Percentiles rank a stretch among this genome's conserved stretches.
Evolutionary conservation across 1,140 invertebrate genomes (phyloP).

Genomic region (Eufriesea mexicana): DNA sequence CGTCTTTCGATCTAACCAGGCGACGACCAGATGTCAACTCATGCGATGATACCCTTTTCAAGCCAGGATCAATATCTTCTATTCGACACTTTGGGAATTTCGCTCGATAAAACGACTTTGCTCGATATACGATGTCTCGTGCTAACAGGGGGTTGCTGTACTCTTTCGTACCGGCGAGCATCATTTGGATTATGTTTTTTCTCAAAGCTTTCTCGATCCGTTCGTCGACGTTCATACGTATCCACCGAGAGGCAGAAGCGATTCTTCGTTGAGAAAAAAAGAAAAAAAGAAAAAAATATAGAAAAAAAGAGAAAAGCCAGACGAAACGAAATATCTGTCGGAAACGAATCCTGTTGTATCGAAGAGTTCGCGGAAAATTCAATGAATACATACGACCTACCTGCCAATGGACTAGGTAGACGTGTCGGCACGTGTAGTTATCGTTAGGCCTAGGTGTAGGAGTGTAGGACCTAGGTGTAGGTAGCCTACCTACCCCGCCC

Average conservation of each 20-base stretch:
- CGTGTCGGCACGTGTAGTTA: constrained; percentile 77
- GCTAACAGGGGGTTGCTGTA: not conserved
- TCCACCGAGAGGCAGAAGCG: constrained; percentile 16
- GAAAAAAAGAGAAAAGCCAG: not conserved
- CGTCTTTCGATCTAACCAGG: not conserved
- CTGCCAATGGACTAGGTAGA: constrained; percentile 47
- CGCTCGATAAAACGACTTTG: not conserved
- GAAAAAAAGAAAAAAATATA: not conserved
- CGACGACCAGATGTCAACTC: not conserved
- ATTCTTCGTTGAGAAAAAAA: constrained; percentile 5
- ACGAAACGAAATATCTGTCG: too few relatives aligned
- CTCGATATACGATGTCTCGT: not conserved
- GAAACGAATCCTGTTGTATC: not conserved
- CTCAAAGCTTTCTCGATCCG: constrained; percentile 3
- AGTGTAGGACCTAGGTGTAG: constrained; percentile 78
- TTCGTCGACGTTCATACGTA: constrained; percentile 6
- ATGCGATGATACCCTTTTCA: not conserved
- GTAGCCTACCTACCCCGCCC: constrained; percentile 74
- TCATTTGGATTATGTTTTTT: not conserved
- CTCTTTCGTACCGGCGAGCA: not conserved
- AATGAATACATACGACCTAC: constrained; percentile 40
- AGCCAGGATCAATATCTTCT: not conserved
- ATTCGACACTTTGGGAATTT: not conserved
- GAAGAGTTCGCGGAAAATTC: constrained; percentile 22
- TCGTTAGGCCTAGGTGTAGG: constrained; percentile 78